phyloP scores from a whole-genome alignment of 2,888 invertebrate genomes.

The Drosophila limbata region DNA sequence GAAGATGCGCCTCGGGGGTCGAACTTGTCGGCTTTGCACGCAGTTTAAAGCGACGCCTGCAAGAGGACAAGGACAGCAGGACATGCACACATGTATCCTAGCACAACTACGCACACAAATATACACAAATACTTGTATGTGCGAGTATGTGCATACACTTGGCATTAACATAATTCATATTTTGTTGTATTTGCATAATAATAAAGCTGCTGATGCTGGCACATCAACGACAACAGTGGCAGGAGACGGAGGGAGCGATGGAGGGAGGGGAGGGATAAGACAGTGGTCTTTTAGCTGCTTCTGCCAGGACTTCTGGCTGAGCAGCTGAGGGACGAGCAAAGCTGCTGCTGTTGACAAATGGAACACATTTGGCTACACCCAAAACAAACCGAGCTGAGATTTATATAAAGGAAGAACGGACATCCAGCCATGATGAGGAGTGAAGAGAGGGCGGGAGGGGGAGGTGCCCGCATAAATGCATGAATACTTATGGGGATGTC shows the following conservation, averaged over 20 bases:
- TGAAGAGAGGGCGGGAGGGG: background rate
- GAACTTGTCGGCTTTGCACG: constrained; percentile 60
- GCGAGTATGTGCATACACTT: constrained; percentile 42
- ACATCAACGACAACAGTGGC: constrained; percentile 36
- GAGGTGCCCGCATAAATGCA: constrained; percentile 59
- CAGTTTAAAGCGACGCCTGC: constrained; percentile 46
- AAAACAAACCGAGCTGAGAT: constrained; percentile 56
- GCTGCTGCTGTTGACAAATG: constrained; percentile 69
- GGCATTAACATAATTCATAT: constrained; percentile 75
- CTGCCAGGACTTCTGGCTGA: constrained; percentile 45
- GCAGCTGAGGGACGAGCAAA: constrained; percentile 29
- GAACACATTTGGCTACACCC: constrained; percentile 65
- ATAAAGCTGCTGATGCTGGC: constrained; percentile 71
- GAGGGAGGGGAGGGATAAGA: constrained; percentile 8
- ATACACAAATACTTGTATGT: background rate
- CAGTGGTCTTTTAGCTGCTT: constrained; percentile 59
- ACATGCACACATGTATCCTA: constrained; percentile 37
- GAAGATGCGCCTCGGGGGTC: constrained; percentile 28
- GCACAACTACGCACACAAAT: background rate
- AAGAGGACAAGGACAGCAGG: constrained; percentile 36
- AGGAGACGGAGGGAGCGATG: background rate
- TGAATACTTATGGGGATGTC: constrained; percentile 63
- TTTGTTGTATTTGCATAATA: constrained; percentile 76
- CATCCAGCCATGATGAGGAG: constrained; percentile 10
- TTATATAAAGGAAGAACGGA: constrained; percentile 65